phyloP scores from a whole-genome alignment of 2,888 invertebrate genomes.

The Pseudoips prasinana region DNA sequence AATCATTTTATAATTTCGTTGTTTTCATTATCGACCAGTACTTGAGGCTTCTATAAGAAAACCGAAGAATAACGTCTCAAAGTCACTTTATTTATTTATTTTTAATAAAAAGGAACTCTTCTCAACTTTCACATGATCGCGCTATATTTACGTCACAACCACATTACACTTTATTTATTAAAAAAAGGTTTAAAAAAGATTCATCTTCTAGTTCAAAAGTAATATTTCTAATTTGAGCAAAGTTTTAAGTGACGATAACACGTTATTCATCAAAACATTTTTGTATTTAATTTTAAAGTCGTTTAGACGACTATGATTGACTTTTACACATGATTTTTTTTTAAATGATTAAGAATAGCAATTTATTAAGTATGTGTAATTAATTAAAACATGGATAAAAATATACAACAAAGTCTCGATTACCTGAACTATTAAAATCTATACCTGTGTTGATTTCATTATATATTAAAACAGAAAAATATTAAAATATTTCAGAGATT shows the following conservation, averaged over 20 bases:
- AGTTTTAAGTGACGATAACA: constrained; percentile 68
- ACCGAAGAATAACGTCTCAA: constrained; percentile 67
- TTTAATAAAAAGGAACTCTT: constrained; percentile 59
- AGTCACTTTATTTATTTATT: constrained; percentile 39
- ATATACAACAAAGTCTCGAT: too few relatives aligned
- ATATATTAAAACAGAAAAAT: too few relatives aligned
- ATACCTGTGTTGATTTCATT: too few relatives aligned
- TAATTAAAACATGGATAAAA: too few relatives aligned
- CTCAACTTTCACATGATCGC: constrained; percentile 38
- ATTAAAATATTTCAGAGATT: too few relatives aligned
- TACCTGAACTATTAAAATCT: too few relatives aligned
- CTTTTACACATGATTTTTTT: constrained; percentile 1
- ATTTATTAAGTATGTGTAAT: too few relatives aligned
- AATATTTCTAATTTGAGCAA: constrained; percentile 73
- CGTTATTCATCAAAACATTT: constrained; percentile 56
- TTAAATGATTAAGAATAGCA: too few relatives aligned
- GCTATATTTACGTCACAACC: constrained; percentile 74
- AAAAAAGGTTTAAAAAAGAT: constrained; percentile 43
- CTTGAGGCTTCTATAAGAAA: constrained; percentile 33
- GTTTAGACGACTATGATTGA: constrained; percentile 23
- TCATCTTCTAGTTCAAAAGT: constrained; percentile 42
- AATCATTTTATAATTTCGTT: constrained; percentile 35
- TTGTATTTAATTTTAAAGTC: constrained; percentile 25
- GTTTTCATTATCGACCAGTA: constrained; percentile 33
- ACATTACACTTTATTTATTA: constrained; percentile 47